Evolutionary conservation across 2,797 vertebrate species (phyloP), one percentile per base, ranked within the genome.

Genomic region (Pseudopleuronectes americanus): DNA sequence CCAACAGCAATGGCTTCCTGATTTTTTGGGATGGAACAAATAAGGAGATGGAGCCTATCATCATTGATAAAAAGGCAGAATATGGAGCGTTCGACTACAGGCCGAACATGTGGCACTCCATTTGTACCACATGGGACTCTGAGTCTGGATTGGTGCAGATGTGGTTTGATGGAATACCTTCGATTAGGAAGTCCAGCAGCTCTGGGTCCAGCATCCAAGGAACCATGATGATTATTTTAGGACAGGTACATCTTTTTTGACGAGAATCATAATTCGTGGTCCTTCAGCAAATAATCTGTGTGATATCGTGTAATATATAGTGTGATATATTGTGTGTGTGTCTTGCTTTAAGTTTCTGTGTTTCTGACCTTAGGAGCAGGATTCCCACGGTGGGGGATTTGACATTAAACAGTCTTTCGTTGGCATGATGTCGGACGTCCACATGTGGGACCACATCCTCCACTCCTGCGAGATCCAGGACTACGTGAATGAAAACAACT

Each of bases 61-160:
- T 76, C 5, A 68, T 21, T 4, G 69, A 87, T 8, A 3, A 0
- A 12, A 19, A 36, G 0, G 1, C 0, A 0, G 48, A 41, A 14
- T 70, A 61, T 19, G 16, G 17, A 4, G 45, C 52, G 3, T 5
- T 0, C 19, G 51, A 63, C 2, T 19, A 86, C 84, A 83, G 63
- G 17, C 5, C 0, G 0, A 62, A 71, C 62, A 45, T 24, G 57
- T 93, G 89, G 94, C 91, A 87, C 77, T 91, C 91, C 0, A 6
- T 91, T n/a, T 94, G 94, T 1, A 64, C 87, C 14, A 86, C 86
- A 26, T 95, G 93, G 93, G 87, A 93, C 23, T 87, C 87, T 0
- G 0, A 2, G 1, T 74, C 58, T 0, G 92, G 91, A 22, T 49
- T 91, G 16, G 79, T 57, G 0, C 90, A 90, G 58, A 48, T 95